Base-by-base conservation (phyloP, 1,140 invertebrate species). In the Meloidogyne exigua region DNA sequence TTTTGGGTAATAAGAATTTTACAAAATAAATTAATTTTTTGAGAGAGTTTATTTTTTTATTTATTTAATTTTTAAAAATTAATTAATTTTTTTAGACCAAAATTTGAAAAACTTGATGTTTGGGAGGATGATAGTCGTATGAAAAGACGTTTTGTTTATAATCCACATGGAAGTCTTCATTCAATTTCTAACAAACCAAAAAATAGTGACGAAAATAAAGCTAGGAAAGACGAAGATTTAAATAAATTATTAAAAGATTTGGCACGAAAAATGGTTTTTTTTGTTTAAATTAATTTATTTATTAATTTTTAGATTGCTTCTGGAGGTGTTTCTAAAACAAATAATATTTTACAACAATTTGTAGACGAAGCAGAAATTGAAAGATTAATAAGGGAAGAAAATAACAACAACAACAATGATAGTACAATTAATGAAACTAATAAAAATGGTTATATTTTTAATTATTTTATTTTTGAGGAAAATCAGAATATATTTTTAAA, bases 41-140 rank as follows among this genome's bases (percentile, higher is more conserved):
- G n/a, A n/a, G n/a, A n/a, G n/a, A n/a, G n/a, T 3, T 32, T 32
- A 32, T 3, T 32, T 32, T 32, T 32, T 32, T 42, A 77, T 62
- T 18, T 25, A 44, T 68, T 36, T 70, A 66, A 25, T 11, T 12
- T 23, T n/a, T 64, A 18, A n/a, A 72, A 68, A 25, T 21, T 79
- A 32, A 32, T 32, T 32, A 7, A 11, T 78, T 65, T 68, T 26
- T 80, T 80, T 42, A 85, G 90, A 73, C 88, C 89, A 81, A 92
- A 92, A 81, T 97, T 92, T 89, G 98, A 95, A 94, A 96, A 95
- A 88, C 89, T 99, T 75, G 96, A 99, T 89, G 92, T 93, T 69
- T 99, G 96, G 96, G 96, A 99, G 89, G 96, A 99, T 89, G 96
- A 99, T 90, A 95, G 94, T 25, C 90, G 96, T 39, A 90, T 96